phyloP scores from a whole-genome alignment of 2,797 vertebrate species.

The Orientallactaga sibirica region DNA sequence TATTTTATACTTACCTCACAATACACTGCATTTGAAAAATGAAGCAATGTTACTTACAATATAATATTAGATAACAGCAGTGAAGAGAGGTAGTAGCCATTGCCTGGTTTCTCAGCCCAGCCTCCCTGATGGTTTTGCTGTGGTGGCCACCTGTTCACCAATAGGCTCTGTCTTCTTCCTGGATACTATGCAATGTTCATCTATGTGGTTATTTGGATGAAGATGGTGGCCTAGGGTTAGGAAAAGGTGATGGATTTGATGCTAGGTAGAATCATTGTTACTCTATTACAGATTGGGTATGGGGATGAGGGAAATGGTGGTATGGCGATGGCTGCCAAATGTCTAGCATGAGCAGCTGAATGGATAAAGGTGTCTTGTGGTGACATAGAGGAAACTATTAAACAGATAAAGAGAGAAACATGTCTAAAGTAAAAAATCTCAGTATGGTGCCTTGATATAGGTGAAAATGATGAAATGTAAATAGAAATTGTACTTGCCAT shows the following conservation, averaged over 20 bases:
- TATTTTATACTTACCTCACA: neutral
- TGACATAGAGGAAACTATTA: neutral
- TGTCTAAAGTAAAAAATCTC: neutral
- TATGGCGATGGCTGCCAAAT: neutral
- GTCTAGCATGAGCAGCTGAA: neutral
- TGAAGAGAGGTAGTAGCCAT: neutral
- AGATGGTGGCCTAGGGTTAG: neutral
- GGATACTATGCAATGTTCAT: neutral
- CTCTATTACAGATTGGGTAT: neutral
- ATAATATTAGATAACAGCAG: neutral
- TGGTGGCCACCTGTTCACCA: neutral
- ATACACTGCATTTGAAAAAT: constrained; percentile 32
- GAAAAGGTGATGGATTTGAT: neutral
- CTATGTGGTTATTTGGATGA: neutral
- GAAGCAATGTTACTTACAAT: constrained; percentile 18
- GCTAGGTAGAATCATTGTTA: neutral
- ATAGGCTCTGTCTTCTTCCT: neutral
- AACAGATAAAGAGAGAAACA: neutral
- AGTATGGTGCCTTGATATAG: neutral
- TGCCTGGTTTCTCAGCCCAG: neutral
- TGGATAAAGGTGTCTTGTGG: neutral
- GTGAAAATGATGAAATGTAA: neutral
- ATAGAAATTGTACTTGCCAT: constrained; percentile 2
- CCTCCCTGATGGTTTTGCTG: neutral
- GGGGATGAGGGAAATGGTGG: neutral